Evolutionary conservation across 1,140 invertebrate species (phyloP), one percentile per base, ranked within the genome.

Genomic region (Aphidius gifuensis): DNA sequence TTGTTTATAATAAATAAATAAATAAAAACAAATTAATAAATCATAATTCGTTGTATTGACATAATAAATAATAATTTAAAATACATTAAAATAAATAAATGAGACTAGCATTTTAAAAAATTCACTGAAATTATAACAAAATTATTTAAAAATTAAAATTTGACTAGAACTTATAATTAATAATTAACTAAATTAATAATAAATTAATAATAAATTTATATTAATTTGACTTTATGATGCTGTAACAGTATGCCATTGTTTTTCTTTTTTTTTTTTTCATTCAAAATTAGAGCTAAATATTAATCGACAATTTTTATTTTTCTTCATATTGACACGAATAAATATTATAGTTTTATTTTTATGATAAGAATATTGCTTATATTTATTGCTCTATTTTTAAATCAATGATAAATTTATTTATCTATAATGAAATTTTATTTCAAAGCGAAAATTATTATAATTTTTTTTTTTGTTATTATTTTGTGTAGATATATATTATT

Each of bases 241-340:
- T 73, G 67, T 74, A 68, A 70, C 68, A 80, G 79, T 81, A 80
- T 78, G 79, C 80, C 79, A 78, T 81, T 68, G 23, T 4, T 32
- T 32, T 32, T 32, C 4, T 32, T 32, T 32, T 32, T 32, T 32
- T 32, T 32, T 32, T 1, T 32, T 32, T 32, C 23, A 32, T 32
- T 32, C 23, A 32, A 32, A 32, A 32, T 32, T 32, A 32, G 4
- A 32, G 2, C 2, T 32, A 32, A 32, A 32, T 32, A 32, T 32
- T 32, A 32, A 32, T 32, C 23, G 23, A 32, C 23, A 32, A 32
- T 32, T 32, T 32, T 32, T 32, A 1, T 32, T 32, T 32, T 32
- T 32, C 4, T 32, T 32, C 23, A 32, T 32, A 32, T 32, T 32
- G 23, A 32, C 23, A 32, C 4, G 23, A 32, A 32, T 32, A 32